These are phyloP conservation scores for Hydrotaea cyrtoneurina DNA, from an alignment of 2,888 invertebrate species.

Conservation along the genomic window DNA sequence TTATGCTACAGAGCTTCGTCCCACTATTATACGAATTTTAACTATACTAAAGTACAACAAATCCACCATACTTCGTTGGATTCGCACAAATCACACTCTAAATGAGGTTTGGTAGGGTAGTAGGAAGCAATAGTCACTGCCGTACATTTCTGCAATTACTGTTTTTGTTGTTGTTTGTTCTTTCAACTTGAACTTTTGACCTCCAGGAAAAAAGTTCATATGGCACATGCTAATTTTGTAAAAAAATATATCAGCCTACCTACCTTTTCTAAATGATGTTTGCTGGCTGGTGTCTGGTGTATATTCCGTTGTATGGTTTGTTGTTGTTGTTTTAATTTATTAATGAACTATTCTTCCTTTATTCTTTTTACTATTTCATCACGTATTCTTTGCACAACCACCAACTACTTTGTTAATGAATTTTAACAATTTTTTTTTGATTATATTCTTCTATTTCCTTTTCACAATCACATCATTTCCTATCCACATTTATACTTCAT, in stretches of 20 bases:
- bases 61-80: too few species aligned
- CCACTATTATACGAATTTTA: too few species aligned
- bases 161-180: not conserved
- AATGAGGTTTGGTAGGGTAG: not conserved
- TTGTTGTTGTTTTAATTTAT: not conserved
- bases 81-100: not conserved
- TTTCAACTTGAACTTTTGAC: constrained; percentile 22
- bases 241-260: not conserved
- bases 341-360: not conserved
- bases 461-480: not conserved
- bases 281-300: not conserved
- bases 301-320: constrained; percentile 8
- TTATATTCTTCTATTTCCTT: constrained; percentile 11
- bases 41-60: too few species aligned
- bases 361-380: not conserved
- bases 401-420: not conserved
- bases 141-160: not conserved
- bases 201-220: not conserved
- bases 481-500: not conserved
- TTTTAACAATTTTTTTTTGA: not conserved
- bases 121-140: too few species aligned
- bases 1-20: too few species aligned
- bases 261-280: constrained; percentile 2
- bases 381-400: not conserved
- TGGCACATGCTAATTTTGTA: not conserved